Evolutionary conservation across 2,888 invertebrate genomes (phyloP).

Genomic region (Physocephala rufipes): DNA sequence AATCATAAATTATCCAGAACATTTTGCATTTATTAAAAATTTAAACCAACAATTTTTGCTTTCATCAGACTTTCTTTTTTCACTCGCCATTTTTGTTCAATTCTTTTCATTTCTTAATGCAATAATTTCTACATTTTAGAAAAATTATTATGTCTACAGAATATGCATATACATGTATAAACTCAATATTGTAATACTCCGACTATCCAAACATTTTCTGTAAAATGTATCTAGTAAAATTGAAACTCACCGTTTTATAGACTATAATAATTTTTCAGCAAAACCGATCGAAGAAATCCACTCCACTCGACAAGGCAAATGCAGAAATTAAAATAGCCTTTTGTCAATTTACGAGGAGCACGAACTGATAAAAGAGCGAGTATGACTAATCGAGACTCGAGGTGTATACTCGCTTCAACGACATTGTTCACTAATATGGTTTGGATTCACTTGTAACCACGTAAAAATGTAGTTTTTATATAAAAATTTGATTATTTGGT

Average conservation of each 20-base stretch:
- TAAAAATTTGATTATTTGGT: too few species aligned
- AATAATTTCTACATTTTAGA: conserved; percentile 12
- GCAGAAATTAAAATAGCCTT: conserved; percentile 42
- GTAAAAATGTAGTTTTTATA: too few species aligned
- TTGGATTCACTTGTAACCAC: too few species aligned
- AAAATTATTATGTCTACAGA: too few species aligned
- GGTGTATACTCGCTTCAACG: not conserved
- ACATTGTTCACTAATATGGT: not conserved
- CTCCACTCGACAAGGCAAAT: conserved; percentile 47
- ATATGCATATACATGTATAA: not conserved
- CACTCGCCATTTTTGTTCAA: conserved; percentile 1
- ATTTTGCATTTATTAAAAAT: not conserved
- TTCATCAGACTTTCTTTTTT: not conserved
- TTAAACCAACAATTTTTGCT: not conserved
- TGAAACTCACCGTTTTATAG: conserved; percentile 45
- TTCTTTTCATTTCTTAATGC: not conserved
- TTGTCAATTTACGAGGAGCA: conserved; percentile 30
- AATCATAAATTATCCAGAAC: too few species aligned
- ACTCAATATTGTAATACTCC: not conserved
- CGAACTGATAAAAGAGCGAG: conserved; percentile 4
- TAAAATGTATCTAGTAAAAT: conserved; percentile 24
- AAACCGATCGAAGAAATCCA: conserved; percentile 48
- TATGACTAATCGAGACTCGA: conserved; percentile 17
- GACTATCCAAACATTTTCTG: not conserved
- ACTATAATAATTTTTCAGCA: conserved; percentile 47